Evolutionary conservation across 2,113 vertebrate species (phyloP), one percentile per base, ranked within the genome.

Genomic region (sheep (Ovis aries)): DNA sequence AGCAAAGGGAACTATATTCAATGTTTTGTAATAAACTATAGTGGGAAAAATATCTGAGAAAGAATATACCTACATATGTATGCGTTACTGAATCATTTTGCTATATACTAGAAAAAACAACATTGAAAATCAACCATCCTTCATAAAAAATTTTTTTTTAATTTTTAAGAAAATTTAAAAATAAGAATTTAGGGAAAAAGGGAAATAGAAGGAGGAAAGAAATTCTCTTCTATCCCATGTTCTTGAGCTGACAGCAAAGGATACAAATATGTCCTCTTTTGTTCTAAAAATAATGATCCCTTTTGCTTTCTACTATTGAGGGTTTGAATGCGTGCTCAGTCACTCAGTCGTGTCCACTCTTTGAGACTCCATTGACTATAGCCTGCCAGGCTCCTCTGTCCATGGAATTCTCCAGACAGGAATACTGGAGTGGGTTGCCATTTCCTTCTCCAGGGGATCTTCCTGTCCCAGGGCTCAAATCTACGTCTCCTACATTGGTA

Each of bases 261-360:
- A 81, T n/a, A 94, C 17, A 67, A 77, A 93, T 80, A 45, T 85
- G 48, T 93, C 74, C 81, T 60, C 36, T 88, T 94, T 48, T 33
- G 53, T 29, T 95, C 57, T 95, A 96, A 95, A 96, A 95, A 91
- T 57, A 33, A 93, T 43, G 29, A 90, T 64, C 23, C 31, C 33
- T 85, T 92, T 92, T 93, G 62, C 59, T 86, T 96, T 88, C 67
- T 74, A 40, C 36, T 74, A 40, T 1, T 74, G 36, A 40, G 67
- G 36, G 67, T 74, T 25, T 74, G 36, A 74, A 74, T 40, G 36
- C 10, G 0, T 40, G 67, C n/a, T 71, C 67, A n/a, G 33, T 67
- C 33, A 1, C 33, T 64, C 31, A 36, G 64, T 36, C 2, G 9
- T 36, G n/a, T 71, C 67, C n/a, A 71, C 67, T 71, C 67, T 71